Conservation (phyloP, 2,888 invertebrate species). For the Dysmachus trigonus region DNA sequence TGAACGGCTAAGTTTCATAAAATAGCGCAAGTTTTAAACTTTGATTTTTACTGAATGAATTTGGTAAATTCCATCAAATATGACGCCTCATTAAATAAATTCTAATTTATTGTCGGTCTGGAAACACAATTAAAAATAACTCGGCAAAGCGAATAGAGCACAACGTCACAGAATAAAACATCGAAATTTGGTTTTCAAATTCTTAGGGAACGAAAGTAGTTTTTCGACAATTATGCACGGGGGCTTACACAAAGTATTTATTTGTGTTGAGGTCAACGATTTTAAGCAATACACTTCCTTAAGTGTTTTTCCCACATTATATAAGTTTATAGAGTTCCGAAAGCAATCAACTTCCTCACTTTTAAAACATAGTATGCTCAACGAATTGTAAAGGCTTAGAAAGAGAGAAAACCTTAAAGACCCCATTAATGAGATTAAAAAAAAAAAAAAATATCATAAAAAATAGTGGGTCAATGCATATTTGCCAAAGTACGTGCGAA, state of each 20-base stretch:
- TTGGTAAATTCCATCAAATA: background rate
- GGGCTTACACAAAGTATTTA: background rate
- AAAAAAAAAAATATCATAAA: constrained; percentile 16
- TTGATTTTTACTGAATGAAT: background rate
- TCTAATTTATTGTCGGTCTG: background rate
- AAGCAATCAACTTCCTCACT: background rate
- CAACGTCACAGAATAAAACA: background rate
- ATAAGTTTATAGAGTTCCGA: background rate
- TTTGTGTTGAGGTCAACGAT: background rate
- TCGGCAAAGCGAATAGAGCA: background rate
- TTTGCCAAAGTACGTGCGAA: constrained; percentile 19
- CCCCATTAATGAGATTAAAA: background rate
- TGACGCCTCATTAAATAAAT: background rate
- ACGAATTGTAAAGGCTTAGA: background rate
- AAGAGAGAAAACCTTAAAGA: background rate
- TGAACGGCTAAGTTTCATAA: background rate
- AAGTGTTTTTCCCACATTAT: background rate
- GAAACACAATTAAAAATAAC: background rate
- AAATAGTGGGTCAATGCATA: constrained; percentile 34
- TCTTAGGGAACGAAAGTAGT: background rate
- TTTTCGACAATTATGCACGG: background rate
- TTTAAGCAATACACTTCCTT: background rate
- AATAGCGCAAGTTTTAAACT: background rate
- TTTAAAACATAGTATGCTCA: background rate
- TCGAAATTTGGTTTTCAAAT: constrained; percentile 22